Evolutionary conservation across 2,888 invertebrate species (phyloP).

Genomic region (Chouioia cunea): DNA sequence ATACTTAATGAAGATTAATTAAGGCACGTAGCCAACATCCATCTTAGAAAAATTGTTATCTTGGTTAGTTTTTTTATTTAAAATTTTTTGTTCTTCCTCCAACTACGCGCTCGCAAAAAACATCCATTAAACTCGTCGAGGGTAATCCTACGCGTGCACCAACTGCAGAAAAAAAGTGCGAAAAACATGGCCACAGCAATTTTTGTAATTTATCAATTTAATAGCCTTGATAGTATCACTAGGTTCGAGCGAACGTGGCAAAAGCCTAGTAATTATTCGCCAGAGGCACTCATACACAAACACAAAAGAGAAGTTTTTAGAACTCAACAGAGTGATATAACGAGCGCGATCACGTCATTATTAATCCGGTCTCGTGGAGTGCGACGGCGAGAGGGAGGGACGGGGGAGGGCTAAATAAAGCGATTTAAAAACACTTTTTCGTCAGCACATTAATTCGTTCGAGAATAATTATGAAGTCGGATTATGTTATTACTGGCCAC

Average conservation of each 20-base stretch:
- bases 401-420: conserved; percentile 35
- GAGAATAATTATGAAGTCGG: conserved; percentile 23
- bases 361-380: too few relatives aligned
- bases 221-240: conserved; percentile 41
- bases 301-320: conserved; percentile 42
- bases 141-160: too few relatives aligned
- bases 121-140: too few relatives aligned
- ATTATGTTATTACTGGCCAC: conserved; percentile 13
- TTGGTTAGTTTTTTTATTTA: too few relatives aligned
- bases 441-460: conserved; percentile 11
- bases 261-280: conserved; percentile 47
- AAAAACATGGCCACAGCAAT: conserved; percentile 25
- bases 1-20: too few relatives aligned
- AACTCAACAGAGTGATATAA: conserved; percentile 31
- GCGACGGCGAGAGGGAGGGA: too few relatives aligned
- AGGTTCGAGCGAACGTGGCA: conserved; percentile 11
- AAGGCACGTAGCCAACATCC: too few relatives aligned
- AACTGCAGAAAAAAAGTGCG: not conserved
- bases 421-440: conserved; percentile 42
- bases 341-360: conserved; percentile 41
- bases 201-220: conserved; percentile 45
- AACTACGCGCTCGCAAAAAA: too few relatives aligned
- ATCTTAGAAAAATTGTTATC: not conserved
- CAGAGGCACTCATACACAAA: conserved; percentile 3
- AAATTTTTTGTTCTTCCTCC: too few relatives aligned